A percentile compares a stretch with the other conserved stretches of the same genome.
phyloP scores from a whole-genome alignment of 2,113 vertebrate genomes.

The Embiotoca jacksoni region DNA sequence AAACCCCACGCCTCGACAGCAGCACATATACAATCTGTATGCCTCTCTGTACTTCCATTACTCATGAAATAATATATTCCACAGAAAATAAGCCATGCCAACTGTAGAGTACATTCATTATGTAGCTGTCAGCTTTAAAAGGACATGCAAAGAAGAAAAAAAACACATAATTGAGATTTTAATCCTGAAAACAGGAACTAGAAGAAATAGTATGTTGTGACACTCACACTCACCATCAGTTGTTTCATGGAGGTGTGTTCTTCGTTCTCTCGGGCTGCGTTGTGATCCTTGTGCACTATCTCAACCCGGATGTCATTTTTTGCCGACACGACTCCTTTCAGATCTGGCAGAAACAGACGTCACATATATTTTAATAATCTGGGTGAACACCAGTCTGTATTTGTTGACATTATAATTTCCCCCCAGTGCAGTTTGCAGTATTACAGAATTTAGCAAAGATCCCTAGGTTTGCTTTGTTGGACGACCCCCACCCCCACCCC shows the following conservation, averaged over 20 bases:
- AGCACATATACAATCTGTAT: conserved; percentile 17
- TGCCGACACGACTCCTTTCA: conserved; percentile 96
- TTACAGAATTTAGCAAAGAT: conserved; percentile 63
- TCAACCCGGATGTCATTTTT: conserved; percentile 99
- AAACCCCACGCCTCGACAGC: conserved; percentile 39
- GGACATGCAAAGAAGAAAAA: conserved; percentile 5
- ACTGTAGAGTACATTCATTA: conserved; percentile 65
- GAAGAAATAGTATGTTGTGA: conserved; percentile 60
- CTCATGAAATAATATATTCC: conserved; percentile 49
- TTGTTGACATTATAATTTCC: conserved; percentile 60
- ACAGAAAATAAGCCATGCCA: conserved; percentile 35
- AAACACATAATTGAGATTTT: neutral
- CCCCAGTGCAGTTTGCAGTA: conserved; percentile 44
- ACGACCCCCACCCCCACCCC: conserved; percentile 8
- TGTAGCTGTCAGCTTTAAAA: conserved; percentile 29
- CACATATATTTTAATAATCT: conserved; percentile 51
- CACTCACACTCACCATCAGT: conserved; percentile 93
- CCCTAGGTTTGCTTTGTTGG: conserved; percentile 49
- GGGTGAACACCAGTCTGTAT: conserved; percentile 54
- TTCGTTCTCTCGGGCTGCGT: conserved; percentile 90
- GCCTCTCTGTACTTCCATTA: conserved; percentile 45
- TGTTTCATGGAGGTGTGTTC: conserved; percentile 97
- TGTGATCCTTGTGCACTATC: conserved; percentile 97
- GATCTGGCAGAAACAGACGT: conserved; percentile 85
- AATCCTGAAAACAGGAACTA: neutral